Evolutionary conservation across 2,113 vertebrate species (phyloP), one percentile per base, ranked within the genome.

Genomic region (Muntiacus muntjak): DNA sequence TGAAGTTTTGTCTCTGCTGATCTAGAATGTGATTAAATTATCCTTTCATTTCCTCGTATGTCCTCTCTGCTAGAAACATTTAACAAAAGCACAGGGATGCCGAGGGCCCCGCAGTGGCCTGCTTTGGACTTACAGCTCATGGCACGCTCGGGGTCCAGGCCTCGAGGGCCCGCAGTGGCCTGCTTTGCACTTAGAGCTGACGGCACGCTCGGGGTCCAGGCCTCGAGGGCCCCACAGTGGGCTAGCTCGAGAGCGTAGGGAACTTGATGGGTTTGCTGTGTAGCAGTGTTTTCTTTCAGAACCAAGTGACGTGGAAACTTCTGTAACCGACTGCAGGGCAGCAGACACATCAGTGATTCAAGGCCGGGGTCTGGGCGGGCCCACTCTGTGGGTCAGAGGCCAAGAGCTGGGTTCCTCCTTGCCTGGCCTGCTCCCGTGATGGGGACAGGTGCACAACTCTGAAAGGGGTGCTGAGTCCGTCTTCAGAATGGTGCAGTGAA

Each of bases 231-330:
- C 6, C 30, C n/a, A 15, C 8, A 8, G 47, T 23, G 0, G 40
- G 47, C 14, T 1, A 7, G 4, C 36, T 5, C 0, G 6, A 36
- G 5, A 6, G 26, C 1, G 0, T 1, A 1, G 9, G 50, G 50
- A 12, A 26, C 28, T 2, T 26, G 33, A 28, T 30, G 19, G 21
- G 28, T n/a, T 57, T 21, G 28, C 19, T 12, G 14, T 3, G 2
- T 43, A 30, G 19, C 5, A 7, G 1, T 14, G 14, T 23, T 88
- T 79, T 54, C n/a, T 87, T 96, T 17, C 40, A 50, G 47, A 87
- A 64, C 60, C 6, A 40, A 36, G 85, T 45, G 7, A n/a, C 1
- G 1, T n/a, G 88, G 84, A 64, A 54, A 40, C 52, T 26, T 90
- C 83, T 33, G 15, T 36, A 50, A 19, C 12, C 7, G 16, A 16